Base-by-base conservation (phyloP, 2,113 vertebrate genomes). In the Ovibos moschatus region DNA sequence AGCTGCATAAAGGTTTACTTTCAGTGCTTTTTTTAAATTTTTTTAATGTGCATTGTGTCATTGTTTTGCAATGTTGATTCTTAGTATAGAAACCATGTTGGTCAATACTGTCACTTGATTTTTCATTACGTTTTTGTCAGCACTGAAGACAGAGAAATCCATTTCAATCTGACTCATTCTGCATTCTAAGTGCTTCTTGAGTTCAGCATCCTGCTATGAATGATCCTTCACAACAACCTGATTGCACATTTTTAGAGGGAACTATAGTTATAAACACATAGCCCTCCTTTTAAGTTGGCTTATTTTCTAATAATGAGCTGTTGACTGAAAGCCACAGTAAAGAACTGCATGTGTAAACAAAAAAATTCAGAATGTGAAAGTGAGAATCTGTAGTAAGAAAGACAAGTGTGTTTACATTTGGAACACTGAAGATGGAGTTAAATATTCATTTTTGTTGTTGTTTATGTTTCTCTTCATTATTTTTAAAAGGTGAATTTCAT, bases 261-360 rank as follows among this genome's bases (percentile, higher is more conserved):
- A 51, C 7, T 91, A 36, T 43, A 88, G 5, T 88, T 50, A 74
- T 45, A 57, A 79, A 79, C 64, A 83, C 82, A 30, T 51, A 79
- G 17, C 15, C 74, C 5, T 57, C 40, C 19, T 71, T 87, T 14
- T 78, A 33, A 25, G 4, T 13, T 28, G 71, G 71, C 21, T 93
- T 71, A 62, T 87, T 74, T 64, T 58, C 94, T 87, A 87, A 90
- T 94, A 92, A 95, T 27, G 17, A 95, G 16, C 25, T 94, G 9
- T 55, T 93, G 17, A 15, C 93, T 89, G 74, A 84, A 88, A 79
- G 74, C 28, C 23, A 40, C 16, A 93, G 36, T 67, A n/a, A 74
- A 47, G 25, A 84, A 30, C 87, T 64, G 7, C 45, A 7, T 71
- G 14, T 12, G 40, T 51, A 93, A 82, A 91, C 36, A 3, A 78